Evolutionary conservation across 2,888 invertebrate species (phyloP).

Genomic region (Mayetiola destructor): DNA sequence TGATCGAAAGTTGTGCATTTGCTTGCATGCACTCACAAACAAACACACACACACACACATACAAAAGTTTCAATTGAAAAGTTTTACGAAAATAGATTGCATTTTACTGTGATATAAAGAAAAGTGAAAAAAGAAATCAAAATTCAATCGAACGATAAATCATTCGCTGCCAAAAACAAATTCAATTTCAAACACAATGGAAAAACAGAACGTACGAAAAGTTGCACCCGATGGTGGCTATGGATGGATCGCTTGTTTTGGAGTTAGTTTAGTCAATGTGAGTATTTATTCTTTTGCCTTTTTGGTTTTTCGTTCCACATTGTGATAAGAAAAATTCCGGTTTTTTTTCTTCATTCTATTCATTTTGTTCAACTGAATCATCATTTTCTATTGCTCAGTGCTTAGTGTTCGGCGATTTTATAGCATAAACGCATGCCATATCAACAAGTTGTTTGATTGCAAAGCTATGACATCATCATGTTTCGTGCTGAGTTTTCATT

Average conservation of each 20-base stretch:
- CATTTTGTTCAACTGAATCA: too few relatives aligned
- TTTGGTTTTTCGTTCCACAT: background rate
- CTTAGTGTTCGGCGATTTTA: too few relatives aligned
- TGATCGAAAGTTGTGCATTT: too few relatives aligned
- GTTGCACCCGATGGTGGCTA: conserved; percentile 41
- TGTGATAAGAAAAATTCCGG: background rate
- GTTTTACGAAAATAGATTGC: background rate
- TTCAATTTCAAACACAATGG: conserved; percentile 1
- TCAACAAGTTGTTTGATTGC: too few relatives aligned
- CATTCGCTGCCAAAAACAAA: background rate
- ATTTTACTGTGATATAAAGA: background rate
- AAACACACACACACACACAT: background rate
- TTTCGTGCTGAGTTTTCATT: too few relatives aligned
- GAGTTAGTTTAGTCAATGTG: conserved; percentile 71
- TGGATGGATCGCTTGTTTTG: conserved; percentile 78
- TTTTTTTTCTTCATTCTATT: too few relatives aligned
- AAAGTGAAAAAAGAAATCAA: background rate
- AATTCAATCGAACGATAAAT: background rate
- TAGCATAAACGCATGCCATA: too few relatives aligned
- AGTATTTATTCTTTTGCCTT: conserved; percentile 39
- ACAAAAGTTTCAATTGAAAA: background rate
- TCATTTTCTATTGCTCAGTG: too few relatives aligned
- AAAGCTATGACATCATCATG: too few relatives aligned
- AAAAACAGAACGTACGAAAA: conserved; percentile 1
- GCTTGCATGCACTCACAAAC: background rate